Evolutionary conservation across 2,888 invertebrate genomes (phyloP), one percentile per base, ranked within the genome.

Genomic region (Dromius quadrimaculatus): DNA sequence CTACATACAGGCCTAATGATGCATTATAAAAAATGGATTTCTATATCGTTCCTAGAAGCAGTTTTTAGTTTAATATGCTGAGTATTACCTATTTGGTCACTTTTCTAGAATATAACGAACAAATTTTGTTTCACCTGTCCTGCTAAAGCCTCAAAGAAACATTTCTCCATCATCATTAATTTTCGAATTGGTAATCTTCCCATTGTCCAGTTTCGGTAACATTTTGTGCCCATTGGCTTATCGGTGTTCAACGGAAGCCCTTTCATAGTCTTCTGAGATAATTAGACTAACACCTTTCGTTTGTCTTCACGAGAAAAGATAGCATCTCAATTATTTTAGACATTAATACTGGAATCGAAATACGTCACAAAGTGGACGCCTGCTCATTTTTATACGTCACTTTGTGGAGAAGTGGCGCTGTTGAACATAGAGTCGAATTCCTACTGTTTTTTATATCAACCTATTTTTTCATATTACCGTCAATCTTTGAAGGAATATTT

Each of bases 271-370:
- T 4, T 36, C 59, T 19, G 36, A 59, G 59, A 59, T 59, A 59
- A 59, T 59, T 59, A 59, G 36, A 59, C 36, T 34, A 59, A 59
- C 59, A 59, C 59, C 59, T 59, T 59, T 59, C 59, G 59, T 59
- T 59, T 59, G 59, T 36, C 59, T 34, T 36, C 36, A 59, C 50
- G 50, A 54, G 50, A 28, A 23, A 34, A 59, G 59, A 59, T 59
- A 59, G 20, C 36, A 59, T 59, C 59, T 59, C 59, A 59, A 59
- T 59, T 59, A 59, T 59, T 59, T 59, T 36, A 59, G 36, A 59
- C 59, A 59, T 59, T 59, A 59, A 59, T 59, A 59, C 36, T 32
- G 9, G n/a, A n/a, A n/a, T n/a, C n/a, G 59, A 59, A 47, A 59
- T 36, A 19, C 36, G 59, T 59, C 59, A 11, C 5, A 1, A 4